A percentile compares a stretch with the other conserved stretches of the same genome.
Conservation (phyloP, 2,888 invertebrate genomes). For the Spisula subtruncata region DNA sequence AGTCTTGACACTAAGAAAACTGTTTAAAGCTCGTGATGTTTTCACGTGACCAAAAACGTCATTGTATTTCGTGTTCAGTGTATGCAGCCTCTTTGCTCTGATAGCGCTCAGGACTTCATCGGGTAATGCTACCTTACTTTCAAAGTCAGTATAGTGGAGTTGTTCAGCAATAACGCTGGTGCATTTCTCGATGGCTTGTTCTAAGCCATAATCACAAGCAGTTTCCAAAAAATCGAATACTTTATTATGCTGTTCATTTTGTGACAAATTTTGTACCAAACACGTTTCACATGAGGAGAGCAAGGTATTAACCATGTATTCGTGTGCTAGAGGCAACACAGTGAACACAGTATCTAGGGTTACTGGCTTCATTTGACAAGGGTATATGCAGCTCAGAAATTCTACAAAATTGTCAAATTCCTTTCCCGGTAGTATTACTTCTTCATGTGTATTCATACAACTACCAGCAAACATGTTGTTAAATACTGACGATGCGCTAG, state of each 20-base stretch:
- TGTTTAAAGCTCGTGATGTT: not conserved
- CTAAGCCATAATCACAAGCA: not conserved
- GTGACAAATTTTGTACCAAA: not conserved
- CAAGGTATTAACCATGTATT: conserved; percentile 6
- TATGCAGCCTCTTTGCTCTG: not conserved
- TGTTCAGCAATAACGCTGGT: not conserved
- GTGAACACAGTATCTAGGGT: not conserved
- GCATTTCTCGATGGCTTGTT: not conserved
- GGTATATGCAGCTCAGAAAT: conserved; percentile 86
- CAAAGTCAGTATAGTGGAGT: not conserved
- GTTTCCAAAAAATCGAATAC: not conserved
- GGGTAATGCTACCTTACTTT: not conserved
- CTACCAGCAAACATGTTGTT: conserved; percentile 76
- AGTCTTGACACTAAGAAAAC: not conserved
- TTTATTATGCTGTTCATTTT: not conserved
- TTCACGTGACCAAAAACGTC: not conserved
- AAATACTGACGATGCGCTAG: conserved; percentile 79
- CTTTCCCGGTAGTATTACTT: conserved; percentile 76
- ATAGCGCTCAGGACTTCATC: not conserved
- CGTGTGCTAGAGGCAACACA: conserved; percentile 10
- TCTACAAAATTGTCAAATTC: conserved; percentile 85
- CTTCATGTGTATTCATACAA: conserved; percentile 63
- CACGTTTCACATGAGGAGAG: not conserved
- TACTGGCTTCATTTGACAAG: conserved; percentile 58
- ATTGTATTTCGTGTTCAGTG: not conserved